Base-by-base conservation (phyloP, 2,888 invertebrate genomes). In the Argyra leucocephala region DNA sequence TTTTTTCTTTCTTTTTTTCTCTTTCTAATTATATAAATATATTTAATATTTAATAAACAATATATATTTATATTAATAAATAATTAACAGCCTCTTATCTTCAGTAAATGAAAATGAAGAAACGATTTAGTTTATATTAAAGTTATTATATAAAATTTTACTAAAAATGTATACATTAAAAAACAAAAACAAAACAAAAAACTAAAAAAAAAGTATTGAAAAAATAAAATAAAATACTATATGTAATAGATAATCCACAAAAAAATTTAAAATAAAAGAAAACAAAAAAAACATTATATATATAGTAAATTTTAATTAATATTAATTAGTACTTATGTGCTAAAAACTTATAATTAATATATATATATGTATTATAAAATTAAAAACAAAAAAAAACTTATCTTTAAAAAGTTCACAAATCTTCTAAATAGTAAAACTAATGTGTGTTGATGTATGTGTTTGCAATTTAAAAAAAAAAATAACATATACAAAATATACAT, bases 81-180 rank as follows among this genome's bases (percentile, higher is more conserved):
- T 18, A 48, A 48, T 3, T 9, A 3, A 59, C 59, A 59, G 59
- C 59, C 48, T 48, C 48, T 24, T 59, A 59, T 59, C 59, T 59
- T 59, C 59, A 59, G 59, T 59, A 59, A 59, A 59, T 59, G 59
- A 59, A 59, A 59, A 24, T 15, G 59, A 59, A 15, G 59, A 59
- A 59, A 59, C 23, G 5, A 48, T 5, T 18, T 48, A 48, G 48
- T 18, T 48, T 48, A 48, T n/a, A 48, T 48, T 48, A 18, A 31
- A 6, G 1, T 12, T 48, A 48, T 48, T 48, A 48, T 48, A 48
- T 18, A 15, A 48, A 48, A 48, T 48, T 48, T 48, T 18, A 48
- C 48, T 48, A 48, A 31, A 31, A 6, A 4, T 37, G 18, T 48
- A 48, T 48, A 48, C 12, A 48, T 31, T 31, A 31, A 10, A 31